Percentiles rank a stretch among this genome's conserved stretches.
These are phyloP conservation scores for Moxostoma hubbsi DNA, from an alignment of 2,797 vertebrate genomes.

Conservation along the genomic window DNA sequence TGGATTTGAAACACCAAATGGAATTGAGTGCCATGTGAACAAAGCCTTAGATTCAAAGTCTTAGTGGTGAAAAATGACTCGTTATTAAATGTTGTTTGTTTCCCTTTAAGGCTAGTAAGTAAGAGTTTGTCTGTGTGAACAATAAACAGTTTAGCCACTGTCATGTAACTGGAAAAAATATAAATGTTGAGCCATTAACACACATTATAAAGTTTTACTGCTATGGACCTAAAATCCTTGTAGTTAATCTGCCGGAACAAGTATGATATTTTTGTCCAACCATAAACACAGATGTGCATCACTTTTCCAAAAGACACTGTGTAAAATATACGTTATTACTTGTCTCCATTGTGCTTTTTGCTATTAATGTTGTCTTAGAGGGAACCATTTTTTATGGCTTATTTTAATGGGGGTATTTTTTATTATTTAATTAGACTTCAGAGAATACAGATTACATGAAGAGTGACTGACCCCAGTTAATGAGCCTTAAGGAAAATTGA, in stretches of 20 bases:
- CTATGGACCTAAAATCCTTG: not conserved
- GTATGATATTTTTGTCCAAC: not conserved
- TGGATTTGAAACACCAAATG: too few relatives aligned
- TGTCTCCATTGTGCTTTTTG: not conserved
- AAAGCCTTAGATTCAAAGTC: too few relatives aligned
- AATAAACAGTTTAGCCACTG: not conserved
- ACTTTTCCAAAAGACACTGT: not conserved
- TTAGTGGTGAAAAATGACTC: not conserved
- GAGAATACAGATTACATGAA: constrained; percentile 26
- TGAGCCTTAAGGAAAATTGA: constrained; percentile 4
- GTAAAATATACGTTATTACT: not conserved
- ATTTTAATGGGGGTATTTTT: constrained; percentile 32
- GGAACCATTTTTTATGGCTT: constrained; percentile 41
- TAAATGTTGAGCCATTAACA: not conserved
- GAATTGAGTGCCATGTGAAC: too few relatives aligned
- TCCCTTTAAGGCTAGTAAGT: constrained; percentile 6
- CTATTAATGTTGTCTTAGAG: constrained; percentile 17
- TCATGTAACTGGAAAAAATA: not conserved
- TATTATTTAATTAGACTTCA: constrained; percentile 48
- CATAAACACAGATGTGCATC: constrained; percentile 5
- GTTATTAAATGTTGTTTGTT: constrained; percentile 18
- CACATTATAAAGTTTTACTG: not conserved
- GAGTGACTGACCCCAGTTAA: constrained; percentile 20
- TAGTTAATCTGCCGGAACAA: constrained; percentile 17
- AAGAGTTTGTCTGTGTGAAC: not conserved